A percentile compares a stretch with the other conserved stretches of the same genome.
Evolutionary conservation across 2,888 invertebrate genomes (phyloP).

Genomic region (Lepidocyrtinus sp.): DNA sequence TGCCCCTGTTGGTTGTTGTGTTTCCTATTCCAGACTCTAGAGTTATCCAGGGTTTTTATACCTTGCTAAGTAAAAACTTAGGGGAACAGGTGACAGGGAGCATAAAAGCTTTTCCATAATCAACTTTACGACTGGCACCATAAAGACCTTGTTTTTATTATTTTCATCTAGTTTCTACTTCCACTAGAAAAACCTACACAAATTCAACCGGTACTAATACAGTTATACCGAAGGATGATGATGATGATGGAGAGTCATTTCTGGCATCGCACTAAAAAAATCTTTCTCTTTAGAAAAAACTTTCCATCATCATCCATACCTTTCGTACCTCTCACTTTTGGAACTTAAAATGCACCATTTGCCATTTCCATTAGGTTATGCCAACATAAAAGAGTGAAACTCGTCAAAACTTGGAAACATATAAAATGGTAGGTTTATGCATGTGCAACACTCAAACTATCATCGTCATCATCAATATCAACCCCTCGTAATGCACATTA

Average conservation of each 20-base stretch:
- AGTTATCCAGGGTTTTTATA: neutral
- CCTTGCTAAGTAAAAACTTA: neutral
- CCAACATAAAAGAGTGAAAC: neutral
- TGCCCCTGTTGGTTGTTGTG: neutral
- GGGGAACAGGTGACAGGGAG: conserved; percentile 55
- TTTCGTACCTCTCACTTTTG: neutral
- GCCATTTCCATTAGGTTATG: no score
- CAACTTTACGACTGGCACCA: conserved; percentile 55
- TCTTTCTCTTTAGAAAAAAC: conserved; percentile 21
- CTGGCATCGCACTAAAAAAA: conserved; percentile 47
- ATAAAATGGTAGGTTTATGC: neutral
- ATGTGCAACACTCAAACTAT: no score
- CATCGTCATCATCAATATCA: no score
- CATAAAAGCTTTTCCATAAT: conserved; percentile 59
- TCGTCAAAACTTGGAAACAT: neutral
- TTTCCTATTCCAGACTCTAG: neutral
- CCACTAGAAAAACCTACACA: neutral
- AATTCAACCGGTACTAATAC: neutral
- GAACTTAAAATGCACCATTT: no score
- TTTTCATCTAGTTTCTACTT: conserved; percentile 36
- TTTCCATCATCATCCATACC: conserved; percentile 20
- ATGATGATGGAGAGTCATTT: conserved; percentile 54
- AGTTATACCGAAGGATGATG: neutral
- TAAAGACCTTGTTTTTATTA: conserved; percentile 54
- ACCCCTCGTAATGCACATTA: neutral